phyloP scores from a whole-genome alignment of 2,888 invertebrate genomes.

The Rhopalosiphum nymphaeae region DNA sequence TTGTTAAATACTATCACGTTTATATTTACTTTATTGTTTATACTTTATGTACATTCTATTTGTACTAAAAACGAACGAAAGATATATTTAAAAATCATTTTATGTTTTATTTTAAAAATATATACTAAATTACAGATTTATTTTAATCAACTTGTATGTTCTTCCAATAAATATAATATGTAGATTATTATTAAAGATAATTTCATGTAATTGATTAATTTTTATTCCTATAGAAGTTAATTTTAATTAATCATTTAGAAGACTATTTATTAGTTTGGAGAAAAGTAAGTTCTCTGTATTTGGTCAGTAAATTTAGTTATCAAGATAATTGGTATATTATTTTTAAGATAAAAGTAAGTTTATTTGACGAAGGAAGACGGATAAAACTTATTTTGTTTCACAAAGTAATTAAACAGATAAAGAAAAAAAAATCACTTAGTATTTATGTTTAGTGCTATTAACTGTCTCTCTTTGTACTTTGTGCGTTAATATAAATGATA shows the following conservation, averaged over 20 bases:
- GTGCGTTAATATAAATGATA: not conserved
- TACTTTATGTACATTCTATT: not conserved
- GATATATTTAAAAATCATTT: not conserved
- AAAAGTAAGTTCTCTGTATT: not conserved
- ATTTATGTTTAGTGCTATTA: not conserved
- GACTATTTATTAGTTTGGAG: not conserved
- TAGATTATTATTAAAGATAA: not conserved
- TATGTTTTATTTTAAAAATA: not conserved
- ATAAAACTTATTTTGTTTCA: conserved; percentile 28
- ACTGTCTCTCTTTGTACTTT: not conserved
- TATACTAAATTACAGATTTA: not conserved
- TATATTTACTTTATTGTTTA: not conserved
- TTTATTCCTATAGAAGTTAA: not conserved
- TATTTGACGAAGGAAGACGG: conserved; percentile 9
- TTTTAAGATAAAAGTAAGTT: conserved; percentile 22
- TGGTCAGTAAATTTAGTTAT: conserved; percentile 1
- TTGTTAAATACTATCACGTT: not conserved
- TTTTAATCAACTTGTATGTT: not conserved
- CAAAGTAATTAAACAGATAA: conserved; percentile 28
- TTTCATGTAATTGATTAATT: not conserved
- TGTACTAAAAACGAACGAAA: not conserved
- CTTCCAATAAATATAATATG: not conserved
- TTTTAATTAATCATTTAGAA: not conserved
- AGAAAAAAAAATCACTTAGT: not conserved
- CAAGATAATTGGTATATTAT: conserved; percentile 11